A percentile compares a stretch with the other conserved stretches of the same genome.
Conservation (phyloP, 2,888 invertebrate species). For the Tolmerus cingulatus region DNA sequence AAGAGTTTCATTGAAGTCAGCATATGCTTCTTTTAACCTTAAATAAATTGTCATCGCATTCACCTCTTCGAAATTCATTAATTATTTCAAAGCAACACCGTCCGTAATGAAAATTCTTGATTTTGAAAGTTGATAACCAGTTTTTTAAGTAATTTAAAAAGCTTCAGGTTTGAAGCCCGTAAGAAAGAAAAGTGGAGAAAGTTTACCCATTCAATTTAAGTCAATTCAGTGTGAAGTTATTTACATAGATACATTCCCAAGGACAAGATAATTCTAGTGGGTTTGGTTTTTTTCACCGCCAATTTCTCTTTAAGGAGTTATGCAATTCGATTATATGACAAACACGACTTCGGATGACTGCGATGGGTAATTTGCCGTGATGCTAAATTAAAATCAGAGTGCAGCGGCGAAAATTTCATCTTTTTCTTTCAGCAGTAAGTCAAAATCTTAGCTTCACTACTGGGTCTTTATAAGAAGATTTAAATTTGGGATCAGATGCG, state of each 20-base stretch:
- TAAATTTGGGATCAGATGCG: neutral
- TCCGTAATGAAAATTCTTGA: neutral
- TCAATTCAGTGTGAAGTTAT: neutral
- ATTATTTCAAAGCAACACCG: neutral
- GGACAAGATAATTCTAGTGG: neutral
- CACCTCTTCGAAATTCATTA: neutral
- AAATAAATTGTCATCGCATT: neutral
- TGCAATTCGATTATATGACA: neutral
- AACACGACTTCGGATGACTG: neutral
- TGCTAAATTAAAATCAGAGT: neutral
- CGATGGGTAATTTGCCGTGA: neutral
- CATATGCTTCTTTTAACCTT: neutral
- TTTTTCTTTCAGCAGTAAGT: neutral
- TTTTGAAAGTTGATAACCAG: neutral
- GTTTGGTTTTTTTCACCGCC: neutral
- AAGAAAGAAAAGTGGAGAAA: neutral
- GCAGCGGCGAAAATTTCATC: neutral
- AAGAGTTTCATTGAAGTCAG: neutral
- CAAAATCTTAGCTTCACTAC: neutral
- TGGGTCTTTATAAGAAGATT: neutral
- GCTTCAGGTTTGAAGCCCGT: neutral
- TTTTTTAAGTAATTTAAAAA: neutral
- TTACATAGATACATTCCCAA: neutral
- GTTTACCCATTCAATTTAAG: neutral
- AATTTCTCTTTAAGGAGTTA: neutral